These are phyloP conservation scores for Peromyscus maniculatus DNA, from an alignment of 2,113 vertebrate species.

Conservation along the genomic window DNA sequence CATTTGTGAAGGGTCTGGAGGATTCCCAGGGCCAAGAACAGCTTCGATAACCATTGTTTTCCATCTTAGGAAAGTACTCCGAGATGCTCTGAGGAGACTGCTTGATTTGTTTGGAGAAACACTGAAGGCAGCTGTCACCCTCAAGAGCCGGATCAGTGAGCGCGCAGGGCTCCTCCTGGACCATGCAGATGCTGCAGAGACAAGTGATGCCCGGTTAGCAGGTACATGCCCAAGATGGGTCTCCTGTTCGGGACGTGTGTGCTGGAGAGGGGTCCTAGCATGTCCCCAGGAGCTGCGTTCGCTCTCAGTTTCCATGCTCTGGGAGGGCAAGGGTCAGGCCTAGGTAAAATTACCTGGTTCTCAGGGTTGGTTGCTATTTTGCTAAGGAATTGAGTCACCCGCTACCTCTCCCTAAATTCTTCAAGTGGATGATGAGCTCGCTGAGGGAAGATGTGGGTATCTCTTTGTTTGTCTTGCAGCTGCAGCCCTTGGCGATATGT, in stretches of 20 bases:
- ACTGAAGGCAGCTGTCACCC: conserved; percentile 86
- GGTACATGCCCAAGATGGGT: background rate
- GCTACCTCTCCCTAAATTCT: background rate
- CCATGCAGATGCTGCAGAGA: background rate
- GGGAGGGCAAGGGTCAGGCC: too few relatives aligned
- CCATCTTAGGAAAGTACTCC: conserved; percentile 85
- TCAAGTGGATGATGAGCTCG: background rate
- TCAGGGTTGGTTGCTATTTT: background rate
- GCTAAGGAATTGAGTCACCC: background rate
- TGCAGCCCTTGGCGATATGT: conserved; percentile 75
- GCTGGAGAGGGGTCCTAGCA: too few relatives aligned
- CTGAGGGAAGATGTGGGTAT: background rate
- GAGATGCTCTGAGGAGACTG: conserved; percentile 89
- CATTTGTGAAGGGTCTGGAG: background rate
- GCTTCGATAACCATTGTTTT: background rate
- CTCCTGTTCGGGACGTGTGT: background rate
- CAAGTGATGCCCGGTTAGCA: background rate
- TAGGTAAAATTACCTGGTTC: background rate
- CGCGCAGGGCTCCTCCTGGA: conserved; percentile 88
- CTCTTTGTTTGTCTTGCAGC: background rate
- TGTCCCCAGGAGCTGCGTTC: background rate
- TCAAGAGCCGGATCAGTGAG: conserved; percentile 92
- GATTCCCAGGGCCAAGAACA: background rate
- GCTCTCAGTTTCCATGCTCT: background rate
- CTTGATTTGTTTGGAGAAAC: conserved; percentile 91